A percentile compares a stretch with the other conserved stretches of the same genome.
These are phyloP conservation scores for Cettia cetti DNA, from an alignment of 2,113 vertebrate genomes.

Conservation along the genomic window DNA sequence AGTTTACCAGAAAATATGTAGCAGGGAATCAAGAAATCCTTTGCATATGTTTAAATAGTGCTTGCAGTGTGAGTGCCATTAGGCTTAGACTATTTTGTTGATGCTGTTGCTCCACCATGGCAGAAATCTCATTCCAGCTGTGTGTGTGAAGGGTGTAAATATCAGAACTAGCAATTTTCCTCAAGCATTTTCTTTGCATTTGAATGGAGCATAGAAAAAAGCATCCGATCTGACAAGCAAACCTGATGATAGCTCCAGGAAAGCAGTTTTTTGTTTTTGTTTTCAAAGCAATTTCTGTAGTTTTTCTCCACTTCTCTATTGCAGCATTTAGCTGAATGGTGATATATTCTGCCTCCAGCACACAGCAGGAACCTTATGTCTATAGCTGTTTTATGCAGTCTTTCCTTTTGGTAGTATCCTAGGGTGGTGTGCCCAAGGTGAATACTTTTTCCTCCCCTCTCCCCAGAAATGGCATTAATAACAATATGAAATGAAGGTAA, in stretches of 20 bases:
- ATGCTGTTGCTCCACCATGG: background rate
- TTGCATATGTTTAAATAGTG: background rate
- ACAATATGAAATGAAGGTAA: background rate
- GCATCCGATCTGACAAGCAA: conserved; percentile 27
- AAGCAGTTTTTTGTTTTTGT: conserved; percentile 16
- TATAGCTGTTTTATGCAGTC: conserved; percentile 3
- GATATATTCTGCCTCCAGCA: background rate
- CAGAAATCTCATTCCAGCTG: conserved; percentile 39
- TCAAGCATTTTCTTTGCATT: conserved; percentile 37
- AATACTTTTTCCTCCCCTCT: background rate
- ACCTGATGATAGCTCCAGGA: conserved; percentile 35
- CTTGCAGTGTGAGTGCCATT: background rate
- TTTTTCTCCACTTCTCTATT: background rate
- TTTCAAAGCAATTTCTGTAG: conserved; percentile 48
- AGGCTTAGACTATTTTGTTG: background rate
- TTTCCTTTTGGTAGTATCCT: background rate
- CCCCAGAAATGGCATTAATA: background rate
- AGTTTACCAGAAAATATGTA: background rate
- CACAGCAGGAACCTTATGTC: conserved; percentile 11
- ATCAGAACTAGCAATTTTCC: conserved; percentile 33
- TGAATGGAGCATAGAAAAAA: background rate
- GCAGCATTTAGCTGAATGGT: background rate
- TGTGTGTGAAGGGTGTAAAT: background rate
- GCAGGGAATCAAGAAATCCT: background rate
- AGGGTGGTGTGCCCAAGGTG: background rate